These are phyloP conservation scores for Dynastes grantii DNA, from an alignment of 2,888 invertebrate genomes.

Conservation along the genomic window DNA sequence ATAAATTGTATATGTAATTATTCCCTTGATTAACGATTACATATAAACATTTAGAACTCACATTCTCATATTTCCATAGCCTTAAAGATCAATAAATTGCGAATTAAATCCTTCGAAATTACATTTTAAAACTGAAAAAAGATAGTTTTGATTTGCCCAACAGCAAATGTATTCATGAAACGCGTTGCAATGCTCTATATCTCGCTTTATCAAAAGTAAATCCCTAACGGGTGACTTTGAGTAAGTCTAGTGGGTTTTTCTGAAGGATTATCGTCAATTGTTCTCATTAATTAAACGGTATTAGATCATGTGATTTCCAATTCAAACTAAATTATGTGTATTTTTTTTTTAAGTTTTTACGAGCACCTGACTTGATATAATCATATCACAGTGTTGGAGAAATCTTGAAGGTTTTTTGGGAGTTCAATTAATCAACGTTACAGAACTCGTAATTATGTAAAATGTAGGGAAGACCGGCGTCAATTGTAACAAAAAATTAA, in stretches of 20 bases:
- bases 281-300: slow-evolving; percentile 13
- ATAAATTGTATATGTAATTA: not conserved
- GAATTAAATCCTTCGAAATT: not conserved
- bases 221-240: slow-evolving; percentile 19
- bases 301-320: slow-evolving; percentile 6
- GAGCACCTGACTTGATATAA: too few species aligned
- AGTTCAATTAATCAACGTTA: too few species aligned
- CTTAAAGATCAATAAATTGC: not conserved
- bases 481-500: too few species aligned
- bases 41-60: not conserved
- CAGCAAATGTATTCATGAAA: not conserved
- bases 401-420: too few species aligned
- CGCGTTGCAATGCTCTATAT: not conserved
- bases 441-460: too few species aligned
- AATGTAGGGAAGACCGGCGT: too few species aligned
- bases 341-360: not conserved
- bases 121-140: not conserved
- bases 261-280: slow-evolving; percentile 11
- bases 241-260: slow-evolving; percentile 12
- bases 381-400: too few species aligned
- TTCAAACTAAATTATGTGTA: not conserved
- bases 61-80: not conserved
- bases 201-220: not conserved
- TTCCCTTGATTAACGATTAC: not conserved
- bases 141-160: not conserved